Conservation (phyloP, 2,888 invertebrate genomes). For the Luffia ferchaultella region DNA sequence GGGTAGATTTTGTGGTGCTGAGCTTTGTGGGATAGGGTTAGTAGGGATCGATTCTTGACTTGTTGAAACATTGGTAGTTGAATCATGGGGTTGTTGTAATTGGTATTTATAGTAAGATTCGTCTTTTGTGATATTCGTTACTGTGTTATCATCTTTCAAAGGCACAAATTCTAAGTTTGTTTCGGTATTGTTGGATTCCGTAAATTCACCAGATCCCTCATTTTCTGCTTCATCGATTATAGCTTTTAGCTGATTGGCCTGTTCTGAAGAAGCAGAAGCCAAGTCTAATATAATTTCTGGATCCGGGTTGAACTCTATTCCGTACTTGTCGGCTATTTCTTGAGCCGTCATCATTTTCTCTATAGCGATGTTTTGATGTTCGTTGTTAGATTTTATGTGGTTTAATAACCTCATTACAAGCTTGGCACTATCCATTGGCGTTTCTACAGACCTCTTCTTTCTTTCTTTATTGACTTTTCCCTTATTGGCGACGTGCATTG, state of each 20-base stretch:
- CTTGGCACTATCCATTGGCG: slow-evolving; percentile 45
- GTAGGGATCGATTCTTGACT: background rate
- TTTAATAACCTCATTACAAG: slow-evolving; percentile 42
- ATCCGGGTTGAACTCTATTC: slow-evolving; percentile 46
- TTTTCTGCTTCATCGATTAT: slow-evolving; percentile 19
- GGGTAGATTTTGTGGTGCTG: background rate
- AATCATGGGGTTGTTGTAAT: background rate
- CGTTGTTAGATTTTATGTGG: slow-evolving; percentile 51
- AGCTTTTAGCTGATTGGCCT: slow-evolving; percentile 43
- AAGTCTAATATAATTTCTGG: slow-evolving; percentile 45
- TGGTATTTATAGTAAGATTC: background rate
- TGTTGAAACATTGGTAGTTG: background rate
- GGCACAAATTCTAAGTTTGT: slow-evolving; percentile 22
- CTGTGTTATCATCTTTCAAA: slow-evolving; percentile 9
- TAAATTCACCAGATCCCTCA: slow-evolving; percentile 32
- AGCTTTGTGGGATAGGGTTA: background rate
- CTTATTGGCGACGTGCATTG: slow-evolving; percentile 26
- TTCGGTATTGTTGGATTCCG: slow-evolving; percentile 26
- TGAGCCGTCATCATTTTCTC: slow-evolving; percentile 59
- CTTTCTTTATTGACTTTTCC: slow-evolving; percentile 26
- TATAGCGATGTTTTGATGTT: slow-evolving; percentile 54
- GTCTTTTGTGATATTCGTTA: background rate
- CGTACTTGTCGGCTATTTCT: slow-evolving; percentile 54
- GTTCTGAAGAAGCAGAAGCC: slow-evolving; percentile 41
- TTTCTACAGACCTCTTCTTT: slow-evolving; percentile 37